Percentiles rank a stretch among this genome's conserved stretches.
Conservation (phyloP, 2,797 vertebrate genomes). For the Sebastes melanostomus region DNA sequence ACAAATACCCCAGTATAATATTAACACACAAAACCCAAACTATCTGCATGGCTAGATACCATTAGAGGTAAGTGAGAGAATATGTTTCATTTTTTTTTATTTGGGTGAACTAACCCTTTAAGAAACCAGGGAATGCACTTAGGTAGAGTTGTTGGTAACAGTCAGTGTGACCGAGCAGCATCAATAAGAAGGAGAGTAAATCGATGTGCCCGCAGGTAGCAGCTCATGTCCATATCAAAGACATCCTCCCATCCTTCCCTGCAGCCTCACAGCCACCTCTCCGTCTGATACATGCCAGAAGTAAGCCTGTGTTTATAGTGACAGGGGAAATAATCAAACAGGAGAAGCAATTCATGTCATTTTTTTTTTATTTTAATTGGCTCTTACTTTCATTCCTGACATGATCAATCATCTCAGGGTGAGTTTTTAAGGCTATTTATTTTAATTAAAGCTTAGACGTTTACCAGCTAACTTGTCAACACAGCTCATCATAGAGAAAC, state of each 20-base stretch:
- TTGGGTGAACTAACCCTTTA: neutral
- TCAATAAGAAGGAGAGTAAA: neutral
- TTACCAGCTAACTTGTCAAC: conserved; percentile 1
- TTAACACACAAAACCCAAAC: neutral
- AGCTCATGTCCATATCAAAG: conserved; percentile 41
- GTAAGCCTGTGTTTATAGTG: conserved; percentile 31
- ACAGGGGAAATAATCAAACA: conserved; percentile 54
- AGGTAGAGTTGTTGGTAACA: neutral
- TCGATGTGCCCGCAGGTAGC: conserved; percentile 16
- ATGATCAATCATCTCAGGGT: conserved; percentile 39
- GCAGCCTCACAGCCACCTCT: neutral
- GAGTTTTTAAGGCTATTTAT: conserved; percentile 1
- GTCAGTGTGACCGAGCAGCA: neutral
- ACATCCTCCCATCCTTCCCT: neutral
- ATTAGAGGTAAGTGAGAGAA: neutral
- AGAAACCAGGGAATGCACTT: neutral
- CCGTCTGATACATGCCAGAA: neutral
- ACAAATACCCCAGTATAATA: neutral
- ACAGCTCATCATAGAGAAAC: neutral
- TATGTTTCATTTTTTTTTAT: neutral
- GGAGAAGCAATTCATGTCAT: conserved; percentile 47
- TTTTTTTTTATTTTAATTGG: conserved; percentile 30
- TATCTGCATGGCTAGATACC: neutral
- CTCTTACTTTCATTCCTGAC: conserved; percentile 41
- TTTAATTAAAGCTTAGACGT: conserved; percentile 13